These are phyloP conservation scores for Setophaga kirtlandii DNA, from an alignment of 2,113 vertebrate genomes.

Conservation along the genomic window DNA sequence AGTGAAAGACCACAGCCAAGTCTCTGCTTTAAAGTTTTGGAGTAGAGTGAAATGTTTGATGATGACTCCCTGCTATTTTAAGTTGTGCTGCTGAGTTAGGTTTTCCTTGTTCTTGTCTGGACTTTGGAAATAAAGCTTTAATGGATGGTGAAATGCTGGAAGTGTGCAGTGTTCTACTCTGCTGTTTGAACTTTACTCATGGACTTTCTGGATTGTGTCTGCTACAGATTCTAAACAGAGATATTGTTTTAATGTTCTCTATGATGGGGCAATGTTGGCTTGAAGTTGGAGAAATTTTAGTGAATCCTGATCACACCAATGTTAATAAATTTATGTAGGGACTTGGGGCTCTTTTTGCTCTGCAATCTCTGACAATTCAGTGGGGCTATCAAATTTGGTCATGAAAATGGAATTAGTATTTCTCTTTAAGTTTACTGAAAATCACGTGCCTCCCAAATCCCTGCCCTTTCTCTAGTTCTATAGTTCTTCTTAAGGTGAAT, in stretches of 20 bases:
- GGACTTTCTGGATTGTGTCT: background rate
- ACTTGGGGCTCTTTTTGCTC: background rate
- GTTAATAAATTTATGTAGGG: background rate
- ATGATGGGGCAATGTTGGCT: fast-evolving
- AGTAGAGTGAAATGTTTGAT: background rate
- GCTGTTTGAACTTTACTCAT: background rate
- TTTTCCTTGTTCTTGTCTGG: background rate
- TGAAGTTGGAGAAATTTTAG: background rate
- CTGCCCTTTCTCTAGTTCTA: background rate
- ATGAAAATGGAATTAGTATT: background rate
- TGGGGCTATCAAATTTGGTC: background rate
- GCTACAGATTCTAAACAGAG: background rate
- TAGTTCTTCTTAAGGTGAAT: background rate
- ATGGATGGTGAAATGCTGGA: background rate
- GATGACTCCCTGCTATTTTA: background rate
- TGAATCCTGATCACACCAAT: background rate
- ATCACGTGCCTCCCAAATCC: background rate
- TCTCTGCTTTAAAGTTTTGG: background rate
- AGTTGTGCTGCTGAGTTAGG: background rate
- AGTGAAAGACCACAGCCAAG: background rate
- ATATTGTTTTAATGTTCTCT: background rate
- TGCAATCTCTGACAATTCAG: background rate
- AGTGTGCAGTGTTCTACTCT: background rate
- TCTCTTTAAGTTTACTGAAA: background rate
- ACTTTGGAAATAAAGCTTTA: background rate